phyloP scores from a whole-genome alignment of 2,113 vertebrate genomes.

The Gobiocypris rarus region DNA sequence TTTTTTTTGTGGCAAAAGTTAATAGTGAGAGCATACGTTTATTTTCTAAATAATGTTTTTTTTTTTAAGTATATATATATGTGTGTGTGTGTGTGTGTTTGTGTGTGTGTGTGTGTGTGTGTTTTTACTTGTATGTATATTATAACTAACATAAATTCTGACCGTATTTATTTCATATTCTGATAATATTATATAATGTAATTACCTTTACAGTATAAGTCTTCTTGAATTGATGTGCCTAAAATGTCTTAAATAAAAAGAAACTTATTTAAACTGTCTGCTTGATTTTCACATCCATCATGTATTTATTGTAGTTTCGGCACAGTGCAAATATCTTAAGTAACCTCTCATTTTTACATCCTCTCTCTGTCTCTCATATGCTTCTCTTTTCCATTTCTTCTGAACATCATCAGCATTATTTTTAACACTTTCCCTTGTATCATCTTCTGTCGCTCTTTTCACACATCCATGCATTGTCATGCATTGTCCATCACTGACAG shows the following conservation, averaged over 20 bases:
- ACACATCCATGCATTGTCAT: not conserved
- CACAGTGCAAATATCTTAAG: not conserved
- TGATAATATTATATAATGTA: not conserved
- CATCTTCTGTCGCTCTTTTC: not conserved
- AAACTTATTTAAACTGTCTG: not conserved
- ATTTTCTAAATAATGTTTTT: too few relatives aligned
- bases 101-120: too few relatives aligned
- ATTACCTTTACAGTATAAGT: not conserved
- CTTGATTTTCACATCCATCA: not conserved
- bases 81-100: too few relatives aligned
- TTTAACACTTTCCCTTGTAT: slow-evolving; percentile 39
- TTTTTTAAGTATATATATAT: too few relatives aligned
- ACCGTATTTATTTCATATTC: too few relatives aligned
- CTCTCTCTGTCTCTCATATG: not conserved
- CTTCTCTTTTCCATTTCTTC: not conserved
- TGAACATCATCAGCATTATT: slow-evolving; percentile 47
- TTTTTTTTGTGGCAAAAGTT: too few relatives aligned
- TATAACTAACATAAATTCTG: too few relatives aligned
- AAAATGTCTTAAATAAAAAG: not conserved
- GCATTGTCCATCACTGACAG: not conserved
- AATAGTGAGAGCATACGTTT: too few relatives aligned
- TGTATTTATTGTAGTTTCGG: not conserved
- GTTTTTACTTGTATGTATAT: too few relatives aligned
- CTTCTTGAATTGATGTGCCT: not conserved
- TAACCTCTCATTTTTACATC: too few relatives aligned